Evolutionary conservation across 2,888 invertebrate species (phyloP), one percentile per base, ranked within the genome.

Genomic region (Fragum sueziense): DNA sequence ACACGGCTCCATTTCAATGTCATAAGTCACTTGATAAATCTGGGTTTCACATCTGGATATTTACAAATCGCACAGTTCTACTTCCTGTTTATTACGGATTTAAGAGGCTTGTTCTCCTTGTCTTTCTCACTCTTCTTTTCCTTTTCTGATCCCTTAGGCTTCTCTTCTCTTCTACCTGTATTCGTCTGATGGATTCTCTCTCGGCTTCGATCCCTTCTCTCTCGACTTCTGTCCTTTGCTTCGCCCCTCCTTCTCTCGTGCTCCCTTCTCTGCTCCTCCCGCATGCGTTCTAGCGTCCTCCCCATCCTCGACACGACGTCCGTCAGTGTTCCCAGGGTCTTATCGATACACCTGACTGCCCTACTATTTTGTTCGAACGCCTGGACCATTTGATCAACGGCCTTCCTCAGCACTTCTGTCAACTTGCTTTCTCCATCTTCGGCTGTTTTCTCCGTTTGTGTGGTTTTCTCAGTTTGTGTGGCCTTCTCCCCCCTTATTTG

Each of bases 311-410:
- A 20, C 34, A 65, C 34, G 22, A 65, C 65, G 31, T 65, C 33
- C 2, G 34, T 65, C 33, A 65, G n/a, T 6, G 31, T 31, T 7
- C 65, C 65, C 20, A 65, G 34, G 7, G 65, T 33, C 34, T 65
- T 65, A 34, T 65, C 65, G 3, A 65, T 6, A 9, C 65, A 31
- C 34, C 65, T 31, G 7, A 65, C n/a, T 11, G 65, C 65, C 34
- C 65, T 31, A n/a, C 65, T 65, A 29, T 65, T 65, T n/a, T 65
- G 31, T 25, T 65, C 65, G 29, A 65, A 65, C 7, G 65, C 31
- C 7, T 65, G 34, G 34, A 22, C 11, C 34, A 65, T 20, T 33
- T 65, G 31, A 14, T 20, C 34, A 31, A 65, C n/a, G 14, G 22
- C 34, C 9, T 17, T 65, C 4, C 22, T n/a, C 14, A 65, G 7